Evolutionary conservation across 35 echinoderm and acorn worm genomes (phyloP).

Genomic region (Lytechinus pictus): DNA sequence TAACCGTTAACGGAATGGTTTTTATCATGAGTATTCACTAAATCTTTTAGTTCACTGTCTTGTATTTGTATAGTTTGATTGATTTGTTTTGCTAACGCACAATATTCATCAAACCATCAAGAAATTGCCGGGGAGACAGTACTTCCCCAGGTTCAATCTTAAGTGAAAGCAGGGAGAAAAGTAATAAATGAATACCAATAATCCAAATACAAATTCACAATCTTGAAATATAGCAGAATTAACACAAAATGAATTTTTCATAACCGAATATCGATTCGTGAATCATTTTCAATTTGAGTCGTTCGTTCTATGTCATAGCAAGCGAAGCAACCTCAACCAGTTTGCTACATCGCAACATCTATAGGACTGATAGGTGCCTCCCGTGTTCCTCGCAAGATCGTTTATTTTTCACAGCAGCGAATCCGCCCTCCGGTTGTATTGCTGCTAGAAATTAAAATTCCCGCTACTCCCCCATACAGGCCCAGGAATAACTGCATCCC

Average conservation of each 20-base stretch:
- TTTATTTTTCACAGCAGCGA: not conserved
- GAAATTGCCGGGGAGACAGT: not conserved
- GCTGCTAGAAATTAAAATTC: constrained; percentile 22
- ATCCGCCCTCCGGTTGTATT: constrained; percentile 40
- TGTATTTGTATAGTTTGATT: not conserved
- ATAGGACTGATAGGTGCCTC: not conserved
- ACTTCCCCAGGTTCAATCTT: not conserved
- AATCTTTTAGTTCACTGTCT: not conserved
- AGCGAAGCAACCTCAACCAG: not conserved
- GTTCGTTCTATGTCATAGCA: not conserved
- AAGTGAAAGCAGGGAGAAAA: not conserved
- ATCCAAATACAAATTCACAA: not conserved
- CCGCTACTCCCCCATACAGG: constrained; percentile 5
- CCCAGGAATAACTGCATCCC: constrained; percentile 28
- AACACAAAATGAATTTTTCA: constrained; percentile 20
- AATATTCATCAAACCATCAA: not conserved
- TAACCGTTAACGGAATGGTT: too few species aligned
- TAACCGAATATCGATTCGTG: not conserved
- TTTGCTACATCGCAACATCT: not conserved
- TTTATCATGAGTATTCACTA: not conserved
- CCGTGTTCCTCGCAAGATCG: not conserved
- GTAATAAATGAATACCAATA: constrained; percentile 20
- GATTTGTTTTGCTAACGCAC: not conserved
- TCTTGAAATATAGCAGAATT: constrained; percentile 3
- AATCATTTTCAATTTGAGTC: not conserved